phyloP scores from a whole-genome alignment of 1,140 invertebrate species.

The Philotrypesis tridentata region DNA sequence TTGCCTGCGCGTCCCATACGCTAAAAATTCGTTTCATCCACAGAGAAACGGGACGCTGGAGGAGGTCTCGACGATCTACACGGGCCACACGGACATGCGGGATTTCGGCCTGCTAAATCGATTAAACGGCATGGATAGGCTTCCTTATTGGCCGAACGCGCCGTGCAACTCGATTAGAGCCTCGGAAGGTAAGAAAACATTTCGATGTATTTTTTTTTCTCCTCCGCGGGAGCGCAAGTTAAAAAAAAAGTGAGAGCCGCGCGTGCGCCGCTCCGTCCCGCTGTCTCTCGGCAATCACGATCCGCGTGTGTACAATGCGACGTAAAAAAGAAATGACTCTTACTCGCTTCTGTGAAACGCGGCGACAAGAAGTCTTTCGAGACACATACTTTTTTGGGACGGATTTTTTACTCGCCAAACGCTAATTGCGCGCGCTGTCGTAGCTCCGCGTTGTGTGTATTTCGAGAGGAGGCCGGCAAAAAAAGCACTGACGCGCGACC shows the following conservation, averaged over 20 bases:
- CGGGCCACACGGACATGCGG: slow-evolving; percentile 83
- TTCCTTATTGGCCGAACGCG: slow-evolving; percentile 84
- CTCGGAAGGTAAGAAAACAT: slow-evolving; percentile 79
- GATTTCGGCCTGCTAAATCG: slow-evolving; percentile 86
- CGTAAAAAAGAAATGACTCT: neutral
- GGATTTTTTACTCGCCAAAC: neutral
- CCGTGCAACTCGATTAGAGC: slow-evolving; percentile 88
- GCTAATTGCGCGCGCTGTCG: too few species aligned
- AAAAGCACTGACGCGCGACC: too few species aligned
- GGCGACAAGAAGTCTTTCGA: neutral
- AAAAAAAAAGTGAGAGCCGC: neutral
- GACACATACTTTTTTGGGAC: neutral
- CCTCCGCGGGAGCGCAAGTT: too few species aligned
- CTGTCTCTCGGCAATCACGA: neutral
- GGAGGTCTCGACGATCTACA: slow-evolving; percentile 87
- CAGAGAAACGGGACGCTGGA: slow-evolving; percentile 87
- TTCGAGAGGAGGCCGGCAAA: too few species aligned
- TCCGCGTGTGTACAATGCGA: neutral
- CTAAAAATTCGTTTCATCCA: slow-evolving; percentile 43
- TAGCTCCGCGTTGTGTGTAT: too few species aligned
- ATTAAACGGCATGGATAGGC: slow-evolving; percentile 82
- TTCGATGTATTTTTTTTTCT: neutral
- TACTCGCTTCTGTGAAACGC: neutral
- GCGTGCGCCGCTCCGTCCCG: neutral
- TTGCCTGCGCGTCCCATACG: too few species aligned